Evolutionary conservation across 2,888 invertebrate genomes (phyloP).

Genomic region (Conistra vaccinii): DNA sequence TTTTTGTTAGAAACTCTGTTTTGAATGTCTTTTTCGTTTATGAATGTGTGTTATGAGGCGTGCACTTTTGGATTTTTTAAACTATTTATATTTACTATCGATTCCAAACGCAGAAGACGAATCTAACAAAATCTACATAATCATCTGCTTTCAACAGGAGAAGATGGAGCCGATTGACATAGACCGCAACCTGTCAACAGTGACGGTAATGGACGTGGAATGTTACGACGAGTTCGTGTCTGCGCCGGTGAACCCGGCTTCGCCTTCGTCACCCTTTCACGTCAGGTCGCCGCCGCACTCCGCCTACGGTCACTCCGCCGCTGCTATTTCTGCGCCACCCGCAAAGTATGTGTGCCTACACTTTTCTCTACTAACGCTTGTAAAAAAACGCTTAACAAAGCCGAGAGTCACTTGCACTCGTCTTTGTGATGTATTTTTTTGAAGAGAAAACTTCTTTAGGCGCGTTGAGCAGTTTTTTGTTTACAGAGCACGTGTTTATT

Average conservation of each 20-base stretch:
- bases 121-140: not conserved
- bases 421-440: too few species aligned
- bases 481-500: too few species aligned
- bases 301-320: slow-evolving; percentile 34
- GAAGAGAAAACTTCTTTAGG: too few species aligned
- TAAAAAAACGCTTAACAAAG: too few species aligned
- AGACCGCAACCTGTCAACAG: slow-evolving; percentile 89
- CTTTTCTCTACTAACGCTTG: not conserved
- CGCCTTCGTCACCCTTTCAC: not conserved
- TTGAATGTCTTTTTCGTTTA: too few species aligned
- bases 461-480: too few species aligned
- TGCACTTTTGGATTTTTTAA: too few species aligned
- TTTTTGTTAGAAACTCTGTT: too few species aligned
- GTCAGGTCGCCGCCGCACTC: slow-evolving; percentile 58
- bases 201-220: slow-evolving; percentile 93
- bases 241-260: slow-evolving; percentile 49
- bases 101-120: not conserved
- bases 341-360: slow-evolving; percentile 67
- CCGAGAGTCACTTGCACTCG: not conserved
- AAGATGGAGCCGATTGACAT: slow-evolving; percentile 93
- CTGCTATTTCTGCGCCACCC: slow-evolving; percentile 76
- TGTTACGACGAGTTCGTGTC: slow-evolving; percentile 92
- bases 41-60: too few species aligned
- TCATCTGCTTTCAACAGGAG: slow-evolving; percentile 70
- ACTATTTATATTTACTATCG: too few species aligned